Evolutionary conservation across 2,113 vertebrate species (phyloP).

Genomic region (Rousettus leschenaultii): DNA sequence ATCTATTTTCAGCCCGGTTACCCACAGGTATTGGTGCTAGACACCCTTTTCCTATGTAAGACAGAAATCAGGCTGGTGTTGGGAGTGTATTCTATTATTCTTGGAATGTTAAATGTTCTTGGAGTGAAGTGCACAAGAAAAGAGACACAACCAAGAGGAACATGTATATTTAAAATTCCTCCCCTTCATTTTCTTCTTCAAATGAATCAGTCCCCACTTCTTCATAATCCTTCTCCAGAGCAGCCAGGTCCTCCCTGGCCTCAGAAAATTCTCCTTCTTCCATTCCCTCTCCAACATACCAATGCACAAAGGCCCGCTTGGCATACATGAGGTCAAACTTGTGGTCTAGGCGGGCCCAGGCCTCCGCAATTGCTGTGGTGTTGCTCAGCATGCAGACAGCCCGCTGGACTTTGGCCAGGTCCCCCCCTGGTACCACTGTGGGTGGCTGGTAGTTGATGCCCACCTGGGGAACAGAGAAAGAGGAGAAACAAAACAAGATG

Average conservation of each 20-base stretch:
- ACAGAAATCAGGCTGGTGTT: not conserved
- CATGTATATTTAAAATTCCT: constrained; percentile 76
- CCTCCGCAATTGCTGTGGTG: constrained; percentile 85
- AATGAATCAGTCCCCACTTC: constrained; percentile 86
- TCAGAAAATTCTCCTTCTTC: constrained; percentile 88
- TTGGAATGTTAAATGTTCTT: not conserved
- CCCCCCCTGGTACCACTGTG: constrained; percentile 83
- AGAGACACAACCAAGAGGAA: constrained; percentile 36
- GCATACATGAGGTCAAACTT: constrained; percentile 89
- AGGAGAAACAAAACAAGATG: not conserved
- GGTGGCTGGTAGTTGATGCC: constrained; percentile 89
- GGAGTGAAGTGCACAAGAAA: not conserved
- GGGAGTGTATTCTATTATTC: not conserved
- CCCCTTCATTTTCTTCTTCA: constrained; percentile 85
- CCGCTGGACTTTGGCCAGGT: constrained; percentile 84
- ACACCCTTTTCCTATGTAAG: not conserved
- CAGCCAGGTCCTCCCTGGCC: constrained; percentile 86
- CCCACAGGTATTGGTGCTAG: not conserved
- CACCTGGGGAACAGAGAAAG: constrained; percentile 77
- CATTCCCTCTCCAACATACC: constrained; percentile 89
- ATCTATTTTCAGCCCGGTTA: not conserved
- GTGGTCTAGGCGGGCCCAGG: constrained; percentile 86
- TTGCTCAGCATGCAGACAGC: constrained; percentile 89
- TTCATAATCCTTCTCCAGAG: constrained; percentile 88
- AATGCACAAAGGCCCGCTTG: constrained; percentile 88